A percentile compares a stretch with the other conserved stretches of the same genome.
Evolutionary conservation across 2,797 vertebrate genomes (phyloP).

Genomic region (Phrynocephalus forsythii): DNA sequence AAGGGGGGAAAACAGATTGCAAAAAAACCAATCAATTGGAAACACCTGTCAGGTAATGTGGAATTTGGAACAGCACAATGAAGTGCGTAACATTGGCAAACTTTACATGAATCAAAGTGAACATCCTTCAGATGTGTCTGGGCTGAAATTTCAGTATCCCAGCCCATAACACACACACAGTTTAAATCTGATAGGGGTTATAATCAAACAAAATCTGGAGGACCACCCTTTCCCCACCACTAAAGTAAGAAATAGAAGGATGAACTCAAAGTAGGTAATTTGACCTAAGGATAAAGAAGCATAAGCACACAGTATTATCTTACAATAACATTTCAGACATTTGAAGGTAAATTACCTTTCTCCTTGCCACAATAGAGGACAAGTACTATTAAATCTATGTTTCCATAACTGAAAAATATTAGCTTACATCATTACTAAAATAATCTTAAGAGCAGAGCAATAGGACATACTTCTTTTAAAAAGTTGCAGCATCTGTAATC

Average conservation of each 20-base stretch:
- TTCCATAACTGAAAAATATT: not conserved
- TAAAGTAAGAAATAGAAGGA: not conserved
- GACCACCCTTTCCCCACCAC: not conserved
- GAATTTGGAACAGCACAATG: not conserved
- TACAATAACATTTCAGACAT: not conserved
- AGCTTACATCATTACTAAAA: not conserved
- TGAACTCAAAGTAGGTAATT: not conserved
- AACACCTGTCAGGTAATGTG: not conserved
- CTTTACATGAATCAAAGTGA: slow-evolving; percentile 6
- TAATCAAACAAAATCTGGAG: not conserved
- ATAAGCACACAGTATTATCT: not conserved
- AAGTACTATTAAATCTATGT: not conserved
- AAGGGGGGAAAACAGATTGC: not conserved
- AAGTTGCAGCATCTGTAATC: no score
- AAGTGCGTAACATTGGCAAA: not conserved
- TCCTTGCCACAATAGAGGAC: not conserved
- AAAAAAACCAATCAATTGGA: slow-evolving; percentile 25
- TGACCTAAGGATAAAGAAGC: not conserved
- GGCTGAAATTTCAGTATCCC: no score
- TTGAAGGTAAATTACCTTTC: not conserved
- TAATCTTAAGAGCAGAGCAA: not conserved
- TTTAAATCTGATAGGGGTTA: not conserved
- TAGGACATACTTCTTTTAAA: no score
- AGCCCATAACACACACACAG: no score
- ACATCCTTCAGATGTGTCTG: no score